These are phyloP conservation scores for Rotaria macrura DNA, from an alignment of 2,888 invertebrate genomes.

Conservation along the genomic window DNA sequence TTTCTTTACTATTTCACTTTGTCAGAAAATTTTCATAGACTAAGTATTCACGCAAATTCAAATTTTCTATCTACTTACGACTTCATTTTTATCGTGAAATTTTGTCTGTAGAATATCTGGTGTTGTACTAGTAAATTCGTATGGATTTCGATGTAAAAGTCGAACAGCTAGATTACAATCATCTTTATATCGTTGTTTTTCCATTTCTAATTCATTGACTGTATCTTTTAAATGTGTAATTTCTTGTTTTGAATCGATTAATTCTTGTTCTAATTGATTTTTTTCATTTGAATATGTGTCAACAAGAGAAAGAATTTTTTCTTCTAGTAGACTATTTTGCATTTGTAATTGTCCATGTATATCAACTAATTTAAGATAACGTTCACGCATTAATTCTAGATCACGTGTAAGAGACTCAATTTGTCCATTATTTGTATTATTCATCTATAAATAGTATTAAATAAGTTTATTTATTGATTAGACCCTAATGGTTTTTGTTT, in stretches of 20 bases:
- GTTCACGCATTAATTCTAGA: background rate
- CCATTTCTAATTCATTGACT: background rate
- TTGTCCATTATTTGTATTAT: background rate
- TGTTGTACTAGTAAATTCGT: background rate
- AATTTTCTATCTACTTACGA: background rate
- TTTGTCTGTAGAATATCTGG: background rate
- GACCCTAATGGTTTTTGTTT: too few relatives aligned
- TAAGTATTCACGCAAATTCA: too few relatives aligned
- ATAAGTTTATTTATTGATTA: too few relatives aligned
- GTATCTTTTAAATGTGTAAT: background rate
- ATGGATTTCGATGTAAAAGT: background rate
- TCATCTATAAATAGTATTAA: too few relatives aligned
- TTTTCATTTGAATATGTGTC: background rate
- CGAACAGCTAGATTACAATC: slow-evolving; percentile 13
- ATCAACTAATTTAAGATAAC: background rate
- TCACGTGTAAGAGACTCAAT: background rate
- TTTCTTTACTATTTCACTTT: too few relatives aligned
- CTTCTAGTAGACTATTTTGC: background rate
- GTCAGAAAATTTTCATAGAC: too few relatives aligned
- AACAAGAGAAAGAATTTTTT: background rate
- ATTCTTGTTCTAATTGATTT: background rate
- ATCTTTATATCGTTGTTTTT: slow-evolving; percentile 16
- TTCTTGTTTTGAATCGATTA: background rate
- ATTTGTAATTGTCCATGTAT: background rate
- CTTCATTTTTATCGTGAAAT: background rate